phyloP scores from a whole-genome alignment of 1,140 invertebrate genomes.

The Varroa destructor region DNA sequence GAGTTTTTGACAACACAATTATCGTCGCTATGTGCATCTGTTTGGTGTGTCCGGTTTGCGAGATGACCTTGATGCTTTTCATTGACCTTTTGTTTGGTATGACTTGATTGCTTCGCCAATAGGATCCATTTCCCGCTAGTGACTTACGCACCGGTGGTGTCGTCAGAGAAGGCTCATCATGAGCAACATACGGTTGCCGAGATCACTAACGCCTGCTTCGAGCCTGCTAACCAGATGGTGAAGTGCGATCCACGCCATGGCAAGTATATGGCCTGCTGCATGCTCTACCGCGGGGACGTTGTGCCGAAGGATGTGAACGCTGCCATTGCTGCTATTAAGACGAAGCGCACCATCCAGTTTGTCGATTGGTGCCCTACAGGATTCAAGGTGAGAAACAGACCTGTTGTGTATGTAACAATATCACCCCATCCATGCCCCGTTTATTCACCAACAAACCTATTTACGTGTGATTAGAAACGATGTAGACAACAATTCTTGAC shows the following conservation, averaged over 20 bases:
- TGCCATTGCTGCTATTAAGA: conserved; percentile 69
- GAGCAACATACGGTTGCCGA: conserved; percentile 61
- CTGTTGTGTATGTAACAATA: neutral
- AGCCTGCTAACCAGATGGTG: conserved; percentile 69
- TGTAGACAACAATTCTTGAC: no score
- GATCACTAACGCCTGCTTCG: conserved; percentile 67
- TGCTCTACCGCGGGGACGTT: conserved; percentile 63
- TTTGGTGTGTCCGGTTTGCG: no score
- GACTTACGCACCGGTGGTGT: conserved; percentile 65
- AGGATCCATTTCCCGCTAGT: conserved; percentile 53
- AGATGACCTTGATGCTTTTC: no score
- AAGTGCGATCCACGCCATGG: conserved; percentile 48
- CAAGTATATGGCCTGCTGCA: conserved; percentile 63
- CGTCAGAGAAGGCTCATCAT: conserved; percentile 54
- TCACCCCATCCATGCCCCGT: conserved; percentile 1
- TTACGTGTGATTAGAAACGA: neutral
- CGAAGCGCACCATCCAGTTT: conserved; percentile 61
- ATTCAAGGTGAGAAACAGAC: conserved; percentile 46
- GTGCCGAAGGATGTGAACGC: conserved; percentile 72
- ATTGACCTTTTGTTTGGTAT: no score
- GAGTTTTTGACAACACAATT: no score
- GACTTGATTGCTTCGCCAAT: no score
- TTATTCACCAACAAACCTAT: neutral
- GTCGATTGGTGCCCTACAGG: conserved; percentile 69
- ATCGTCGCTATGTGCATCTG: no score